phyloP scores from a whole-genome alignment of 2,797 vertebrate species.

The Acanthiza pusilla region DNA sequence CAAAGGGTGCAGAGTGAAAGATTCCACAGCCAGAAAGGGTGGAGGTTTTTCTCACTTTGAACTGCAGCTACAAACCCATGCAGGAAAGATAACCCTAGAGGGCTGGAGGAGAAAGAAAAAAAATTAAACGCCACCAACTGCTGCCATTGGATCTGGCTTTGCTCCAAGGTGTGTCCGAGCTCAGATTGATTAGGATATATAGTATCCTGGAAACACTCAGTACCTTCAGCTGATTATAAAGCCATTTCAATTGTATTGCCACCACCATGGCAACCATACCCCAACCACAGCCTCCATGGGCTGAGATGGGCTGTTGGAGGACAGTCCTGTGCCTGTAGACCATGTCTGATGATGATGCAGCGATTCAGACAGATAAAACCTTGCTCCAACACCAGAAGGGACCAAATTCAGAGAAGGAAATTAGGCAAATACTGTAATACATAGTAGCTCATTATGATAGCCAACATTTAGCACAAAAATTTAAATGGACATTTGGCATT shows the following conservation, averaged over 20 bases:
- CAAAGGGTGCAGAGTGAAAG: background rate
- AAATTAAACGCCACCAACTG: background rate
- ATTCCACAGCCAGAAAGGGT: background rate
- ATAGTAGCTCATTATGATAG: background rate
- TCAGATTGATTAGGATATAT: constrained; percentile 50
- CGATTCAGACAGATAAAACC: background rate
- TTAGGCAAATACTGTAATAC: background rate
- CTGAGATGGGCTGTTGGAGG: background rate
- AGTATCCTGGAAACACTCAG: constrained; percentile 47
- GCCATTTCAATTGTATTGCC: constrained; percentile 9
- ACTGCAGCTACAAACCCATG: background rate
- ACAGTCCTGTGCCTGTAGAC: background rate
- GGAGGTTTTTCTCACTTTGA: background rate
- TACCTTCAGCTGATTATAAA: constrained; percentile 43
- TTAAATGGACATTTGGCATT: background rate
- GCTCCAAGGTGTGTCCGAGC: constrained; percentile 21
- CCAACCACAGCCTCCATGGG: background rate
- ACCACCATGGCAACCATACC: constrained; percentile 41
- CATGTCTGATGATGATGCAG: background rate
- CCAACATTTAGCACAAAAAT: background rate
- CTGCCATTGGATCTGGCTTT: constrained; percentile 9
- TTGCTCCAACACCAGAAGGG: background rate
- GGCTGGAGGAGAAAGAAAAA: background rate
- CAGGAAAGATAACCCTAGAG: background rate
- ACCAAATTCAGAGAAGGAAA: background rate